phyloP scores from a whole-genome alignment of 2,797 vertebrate genomes.

The Sebastolobus altivelis region DNA sequence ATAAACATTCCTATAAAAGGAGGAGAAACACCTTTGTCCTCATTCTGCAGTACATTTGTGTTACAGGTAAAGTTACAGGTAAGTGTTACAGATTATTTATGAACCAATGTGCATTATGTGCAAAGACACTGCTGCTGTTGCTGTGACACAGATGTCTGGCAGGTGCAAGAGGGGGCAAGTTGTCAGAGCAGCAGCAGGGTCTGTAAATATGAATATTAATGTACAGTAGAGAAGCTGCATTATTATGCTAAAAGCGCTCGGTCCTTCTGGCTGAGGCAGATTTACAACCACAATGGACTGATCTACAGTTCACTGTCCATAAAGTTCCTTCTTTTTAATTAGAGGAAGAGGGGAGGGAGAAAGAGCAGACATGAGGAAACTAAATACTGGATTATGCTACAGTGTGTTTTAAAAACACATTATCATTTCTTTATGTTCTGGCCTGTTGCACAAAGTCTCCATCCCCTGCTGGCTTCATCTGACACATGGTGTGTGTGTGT shows the following conservation, averaged over 20 bases:
- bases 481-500: slow-evolving; percentile 41
- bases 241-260: slow-evolving; percentile 67
- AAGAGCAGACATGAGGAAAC: slow-evolving; percentile 8
- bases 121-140: slow-evolving; percentile 14
- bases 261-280: slow-evolving; percentile 49
- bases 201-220: slow-evolving; percentile 78
- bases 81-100: background rate
- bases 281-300: slow-evolving; percentile 29
- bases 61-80: background rate
- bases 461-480: slow-evolving; percentile 57
- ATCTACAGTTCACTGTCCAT: slow-evolving; percentile 12
- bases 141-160: slow-evolving; percentile 68
- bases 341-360: background rate
- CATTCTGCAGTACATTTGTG: background rate
- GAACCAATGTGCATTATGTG: slow-evolving; percentile 18
- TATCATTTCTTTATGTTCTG: slow-evolving; percentile 42
- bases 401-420: slow-evolving; percentile 30
- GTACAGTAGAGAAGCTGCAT: slow-evolving; percentile 60
- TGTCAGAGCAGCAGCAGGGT: slow-evolving; percentile 61
- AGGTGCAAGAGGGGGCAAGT: slow-evolving; percentile 59
- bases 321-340: slow-evolving; percentile 7
- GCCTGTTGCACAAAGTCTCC: slow-evolving; percentile 55
- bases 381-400: slow-evolving; percentile 7
- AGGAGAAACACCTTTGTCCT: background rate
- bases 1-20: background rate